Evolutionary conservation across 2,888 invertebrate species (phyloP).

Genomic region (Diogma glabrata): DNA sequence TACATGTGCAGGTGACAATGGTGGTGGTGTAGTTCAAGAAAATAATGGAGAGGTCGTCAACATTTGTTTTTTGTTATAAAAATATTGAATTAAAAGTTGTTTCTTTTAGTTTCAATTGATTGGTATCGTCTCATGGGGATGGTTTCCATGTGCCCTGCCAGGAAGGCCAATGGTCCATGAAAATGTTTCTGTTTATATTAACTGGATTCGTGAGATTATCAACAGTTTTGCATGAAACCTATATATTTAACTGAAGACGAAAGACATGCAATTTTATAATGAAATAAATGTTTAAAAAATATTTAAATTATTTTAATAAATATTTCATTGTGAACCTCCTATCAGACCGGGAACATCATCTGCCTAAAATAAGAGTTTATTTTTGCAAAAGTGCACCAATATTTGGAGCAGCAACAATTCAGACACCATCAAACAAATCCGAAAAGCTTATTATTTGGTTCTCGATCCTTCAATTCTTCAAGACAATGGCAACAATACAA

Average conservation of each 20-base stretch:
- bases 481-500: too few relatives aligned
- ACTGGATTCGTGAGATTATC: conserved; percentile 4
- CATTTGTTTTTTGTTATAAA: not conserved
- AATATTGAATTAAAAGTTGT: not conserved
- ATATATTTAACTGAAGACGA: not conserved
- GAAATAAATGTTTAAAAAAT: too few relatives aligned
- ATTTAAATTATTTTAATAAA: too few relatives aligned
- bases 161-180: conserved; percentile 1
- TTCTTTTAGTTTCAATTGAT: not conserved
- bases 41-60: conserved; percentile 2
- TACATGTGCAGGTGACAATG: conserved; percentile 2
- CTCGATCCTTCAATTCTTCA: too few relatives aligned
- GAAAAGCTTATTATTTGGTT: too few relatives aligned
- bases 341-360: too few relatives aligned
- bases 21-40: conserved; percentile 4
- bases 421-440: too few relatives aligned
- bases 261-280: not conserved
- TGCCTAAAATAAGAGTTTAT: too few relatives aligned
- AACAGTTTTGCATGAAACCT: not conserved
- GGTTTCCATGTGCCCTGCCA: conserved; percentile 5
- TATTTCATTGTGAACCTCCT: too few relatives aligned
- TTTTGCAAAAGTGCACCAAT: too few relatives aligned
- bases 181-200: conserved; percentile 4
- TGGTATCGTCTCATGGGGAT: conserved; percentile 8
- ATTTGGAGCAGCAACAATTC: too few relatives aligned